Evolutionary conservation across 2,888 invertebrate species (phyloP).

Genomic region (Incurvaria masculella): DNA sequence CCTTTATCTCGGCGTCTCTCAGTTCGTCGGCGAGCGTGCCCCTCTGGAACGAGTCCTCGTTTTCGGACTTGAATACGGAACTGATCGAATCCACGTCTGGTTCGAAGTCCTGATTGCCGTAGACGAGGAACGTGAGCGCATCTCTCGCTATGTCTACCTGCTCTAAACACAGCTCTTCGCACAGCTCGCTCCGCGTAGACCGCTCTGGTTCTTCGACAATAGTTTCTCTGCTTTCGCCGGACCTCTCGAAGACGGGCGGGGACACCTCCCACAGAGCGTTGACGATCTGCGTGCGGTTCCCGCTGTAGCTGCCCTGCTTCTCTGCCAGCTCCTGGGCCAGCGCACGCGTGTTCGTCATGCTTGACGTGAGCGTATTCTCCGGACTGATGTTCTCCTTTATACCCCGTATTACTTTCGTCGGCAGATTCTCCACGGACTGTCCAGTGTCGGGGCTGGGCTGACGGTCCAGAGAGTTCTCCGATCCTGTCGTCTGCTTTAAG

Average conservation of each 20-base stretch:
- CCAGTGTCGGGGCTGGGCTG: slow-evolving; percentile 39
- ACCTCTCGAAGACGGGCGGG: slow-evolving; percentile 22
- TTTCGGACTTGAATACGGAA: slow-evolving; percentile 15
- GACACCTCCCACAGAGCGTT: slow-evolving; percentile 27
- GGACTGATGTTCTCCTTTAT: slow-evolving; percentile 64
- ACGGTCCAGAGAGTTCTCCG: slow-evolving; percentile 42
- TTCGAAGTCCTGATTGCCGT: slow-evolving; percentile 32
- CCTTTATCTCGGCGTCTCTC: slow-evolving; percentile 35
- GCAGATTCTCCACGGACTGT: slow-evolving; percentile 46
- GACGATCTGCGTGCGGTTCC: slow-evolving; percentile 22
- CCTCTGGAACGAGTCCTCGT: slow-evolving; percentile 6
- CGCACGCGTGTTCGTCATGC: slow-evolving; percentile 39
- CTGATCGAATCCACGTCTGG: slow-evolving; percentile 4
- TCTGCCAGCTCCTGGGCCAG: slow-evolving; percentile 35
- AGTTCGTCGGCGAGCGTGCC: slow-evolving; percentile 33
- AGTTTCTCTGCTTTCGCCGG: slow-evolving; percentile 10
- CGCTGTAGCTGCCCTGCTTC: slow-evolving; percentile 23
- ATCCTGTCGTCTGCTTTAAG: slow-evolving; percentile 36
- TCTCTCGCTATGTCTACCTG: slow-evolving; percentile 42
- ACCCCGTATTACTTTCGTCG: slow-evolving; percentile 53
- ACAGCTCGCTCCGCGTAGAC: not conserved
- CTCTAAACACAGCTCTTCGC: slow-evolving; percentile 20
- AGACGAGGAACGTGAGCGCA: slow-evolving; percentile 39
- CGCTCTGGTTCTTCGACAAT: not conserved
- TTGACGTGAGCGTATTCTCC: slow-evolving; percentile 53